Conservation (phyloP, 2,888 invertebrate genomes). For the Harmothoe impar region DNA sequence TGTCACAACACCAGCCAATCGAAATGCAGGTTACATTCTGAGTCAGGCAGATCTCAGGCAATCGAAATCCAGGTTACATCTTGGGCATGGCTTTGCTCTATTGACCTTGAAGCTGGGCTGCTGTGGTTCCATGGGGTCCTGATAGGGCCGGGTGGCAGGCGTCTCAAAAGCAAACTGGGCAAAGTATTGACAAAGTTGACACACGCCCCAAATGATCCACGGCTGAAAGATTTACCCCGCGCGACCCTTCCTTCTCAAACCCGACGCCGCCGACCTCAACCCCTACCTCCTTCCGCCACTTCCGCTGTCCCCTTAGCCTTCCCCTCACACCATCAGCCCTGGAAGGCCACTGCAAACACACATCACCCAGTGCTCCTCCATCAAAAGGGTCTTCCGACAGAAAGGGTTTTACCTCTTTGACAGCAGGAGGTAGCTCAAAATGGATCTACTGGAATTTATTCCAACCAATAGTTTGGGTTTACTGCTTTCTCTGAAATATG, state of each 20-base stretch:
- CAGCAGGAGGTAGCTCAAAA: not conserved
- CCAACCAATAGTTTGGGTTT: not conserved
- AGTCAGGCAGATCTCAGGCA: not conserved
- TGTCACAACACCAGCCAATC: not conserved
- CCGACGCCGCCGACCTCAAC: not conserved
- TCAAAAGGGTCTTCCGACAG: not conserved
- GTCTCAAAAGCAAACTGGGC: not conserved
- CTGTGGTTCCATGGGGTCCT: not conserved
- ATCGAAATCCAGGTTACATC: constrained; percentile 29
- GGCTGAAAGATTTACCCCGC: not conserved
- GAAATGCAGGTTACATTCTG: constrained; percentile 20
- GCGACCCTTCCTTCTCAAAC: too few species aligned
- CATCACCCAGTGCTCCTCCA: not conserved
- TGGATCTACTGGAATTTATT: not conserved
- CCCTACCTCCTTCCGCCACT: not conserved
- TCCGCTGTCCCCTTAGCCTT: too few species aligned
- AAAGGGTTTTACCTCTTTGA: not conserved
- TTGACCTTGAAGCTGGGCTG: not conserved
- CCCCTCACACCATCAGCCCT: not conserved
- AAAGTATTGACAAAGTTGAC: constrained; percentile 10
- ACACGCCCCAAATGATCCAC: not conserved
- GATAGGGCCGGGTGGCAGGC: not conserved
- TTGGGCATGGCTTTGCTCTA: not conserved
- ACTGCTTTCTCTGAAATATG: not conserved
- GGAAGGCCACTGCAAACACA: not conserved